These are phyloP conservation scores for Rutilus rutilus DNA, from an alignment of 2,113 vertebrate species.

Conservation along the genomic window DNA sequence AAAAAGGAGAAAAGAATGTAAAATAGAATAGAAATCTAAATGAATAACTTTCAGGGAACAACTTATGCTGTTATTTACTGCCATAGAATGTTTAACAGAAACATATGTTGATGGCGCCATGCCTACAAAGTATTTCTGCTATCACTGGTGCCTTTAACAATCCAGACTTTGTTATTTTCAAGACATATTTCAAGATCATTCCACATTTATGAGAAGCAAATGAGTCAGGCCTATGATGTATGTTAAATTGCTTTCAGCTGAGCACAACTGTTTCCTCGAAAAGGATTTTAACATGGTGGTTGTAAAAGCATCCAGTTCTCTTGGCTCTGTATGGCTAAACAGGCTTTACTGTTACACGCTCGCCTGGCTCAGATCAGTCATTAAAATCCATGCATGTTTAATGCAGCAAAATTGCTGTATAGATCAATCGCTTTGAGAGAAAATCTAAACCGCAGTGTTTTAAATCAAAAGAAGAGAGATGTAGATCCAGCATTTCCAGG, in stretches of 20 bases:
- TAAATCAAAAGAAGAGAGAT: constrained; percentile 24
- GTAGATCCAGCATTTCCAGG: constrained; percentile 1
- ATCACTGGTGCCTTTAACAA: background rate
- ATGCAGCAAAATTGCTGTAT: constrained; percentile 47
- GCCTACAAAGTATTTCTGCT: background rate
- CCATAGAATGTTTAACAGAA: background rate
- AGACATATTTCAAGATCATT: constrained; percentile 27
- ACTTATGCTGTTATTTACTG: background rate
- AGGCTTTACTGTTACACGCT: constrained; percentile 38
- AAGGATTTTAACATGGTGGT: constrained; percentile 21
- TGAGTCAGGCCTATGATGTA: constrained; percentile 29
- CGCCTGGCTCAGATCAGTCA: constrained; percentile 46
- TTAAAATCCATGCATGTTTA: constrained; percentile 55
- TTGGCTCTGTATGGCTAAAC: constrained; percentile 12
- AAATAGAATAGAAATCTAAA: background rate
- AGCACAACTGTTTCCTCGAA: constrained; percentile 19
- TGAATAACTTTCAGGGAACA: background rate
- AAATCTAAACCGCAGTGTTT: constrained; percentile 27
- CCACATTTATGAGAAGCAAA: constrained; percentile 27
- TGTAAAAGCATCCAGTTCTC: constrained; percentile 38
- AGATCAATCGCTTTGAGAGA: constrained; percentile 41
- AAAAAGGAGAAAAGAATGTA: background rate
- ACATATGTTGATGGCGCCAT: background rate
- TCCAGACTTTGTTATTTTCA: constrained; percentile 12
- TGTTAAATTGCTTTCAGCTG: constrained; percentile 44